Evolutionary conservation across 2,113 vertebrate genomes (phyloP).

Genomic region (Corvus cornix): DNA sequence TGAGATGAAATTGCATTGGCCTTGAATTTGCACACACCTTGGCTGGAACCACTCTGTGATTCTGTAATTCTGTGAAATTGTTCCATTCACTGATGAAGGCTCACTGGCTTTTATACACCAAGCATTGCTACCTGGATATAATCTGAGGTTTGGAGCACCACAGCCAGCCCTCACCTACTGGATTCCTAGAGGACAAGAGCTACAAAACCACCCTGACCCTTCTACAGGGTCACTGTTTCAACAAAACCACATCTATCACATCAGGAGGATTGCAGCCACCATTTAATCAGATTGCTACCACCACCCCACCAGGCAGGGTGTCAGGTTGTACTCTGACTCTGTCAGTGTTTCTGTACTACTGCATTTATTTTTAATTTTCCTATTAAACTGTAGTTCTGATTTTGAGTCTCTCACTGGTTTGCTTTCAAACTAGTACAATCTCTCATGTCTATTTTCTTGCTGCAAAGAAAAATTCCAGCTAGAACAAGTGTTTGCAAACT

Average conservation of each 20-base stretch:
- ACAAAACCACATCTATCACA: too few relatives aligned
- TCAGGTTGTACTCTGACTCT: not conserved
- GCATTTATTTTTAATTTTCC: not conserved
- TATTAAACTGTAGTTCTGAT: not conserved
- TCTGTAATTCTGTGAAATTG: not conserved
- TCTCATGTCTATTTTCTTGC: not conserved
- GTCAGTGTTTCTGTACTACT: not conserved
- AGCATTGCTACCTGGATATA: not conserved
- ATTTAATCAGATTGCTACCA: not conserved
- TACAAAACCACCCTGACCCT: not conserved
- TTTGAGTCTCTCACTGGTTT: not conserved
- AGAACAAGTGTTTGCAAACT: not conserved
- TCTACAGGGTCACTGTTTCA: not conserved
- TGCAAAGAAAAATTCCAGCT: not conserved
- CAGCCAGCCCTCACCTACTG: not conserved
- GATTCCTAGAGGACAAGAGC: not conserved
- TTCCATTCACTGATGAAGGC: not conserved
- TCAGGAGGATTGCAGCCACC: not conserved
- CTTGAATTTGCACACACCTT: not conserved
- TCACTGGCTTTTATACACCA: not conserved
- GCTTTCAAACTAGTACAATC: not conserved
- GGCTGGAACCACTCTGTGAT: not conserved
- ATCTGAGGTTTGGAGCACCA: not conserved
- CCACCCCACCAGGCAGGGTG: not conserved
- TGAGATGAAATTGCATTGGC: not conserved